These are phyloP conservation scores for Neoitamus cyanurus DNA, from an alignment of 2,888 invertebrate genomes.

Conservation along the genomic window DNA sequence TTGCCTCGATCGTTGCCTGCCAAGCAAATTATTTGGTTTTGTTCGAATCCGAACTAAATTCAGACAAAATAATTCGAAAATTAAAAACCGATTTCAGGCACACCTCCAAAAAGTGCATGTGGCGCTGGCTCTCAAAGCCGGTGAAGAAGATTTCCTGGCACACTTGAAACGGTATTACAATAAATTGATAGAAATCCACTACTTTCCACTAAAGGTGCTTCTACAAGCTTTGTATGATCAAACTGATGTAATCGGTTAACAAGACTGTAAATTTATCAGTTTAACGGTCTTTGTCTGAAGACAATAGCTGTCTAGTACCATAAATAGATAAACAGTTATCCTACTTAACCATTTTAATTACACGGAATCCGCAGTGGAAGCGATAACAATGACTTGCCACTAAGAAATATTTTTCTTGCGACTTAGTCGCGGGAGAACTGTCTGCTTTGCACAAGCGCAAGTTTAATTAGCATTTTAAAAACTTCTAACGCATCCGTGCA, in stretches of 20 bases:
- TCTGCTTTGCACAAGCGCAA: background rate
- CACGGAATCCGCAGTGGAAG: background rate
- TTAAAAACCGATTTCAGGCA: too few relatives aligned
- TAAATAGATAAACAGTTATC: background rate
- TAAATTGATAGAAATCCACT: background rate
- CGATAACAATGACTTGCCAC: background rate
- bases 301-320: background rate
- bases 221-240: background rate
- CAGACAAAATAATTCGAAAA: too few relatives aligned
- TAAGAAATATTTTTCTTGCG: background rate
- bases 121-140: too few relatives aligned
- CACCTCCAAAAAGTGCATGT: too few relatives aligned
- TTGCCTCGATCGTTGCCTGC: too few relatives aligned
- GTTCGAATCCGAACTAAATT: too few relatives aligned
- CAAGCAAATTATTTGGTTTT: too few relatives aligned
- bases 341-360: conserved; percentile 5
- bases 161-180: background rate
- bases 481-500: background rate
- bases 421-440: background rate
- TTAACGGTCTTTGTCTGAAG: background rate
- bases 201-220: background rate
- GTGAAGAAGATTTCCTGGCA: background rate
- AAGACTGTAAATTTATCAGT: background rate
- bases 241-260: background rate
- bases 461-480: background rate